Conservation (phyloP, 2,888 invertebrate genomes). For the Aporophyla lueneburgensis region DNA sequence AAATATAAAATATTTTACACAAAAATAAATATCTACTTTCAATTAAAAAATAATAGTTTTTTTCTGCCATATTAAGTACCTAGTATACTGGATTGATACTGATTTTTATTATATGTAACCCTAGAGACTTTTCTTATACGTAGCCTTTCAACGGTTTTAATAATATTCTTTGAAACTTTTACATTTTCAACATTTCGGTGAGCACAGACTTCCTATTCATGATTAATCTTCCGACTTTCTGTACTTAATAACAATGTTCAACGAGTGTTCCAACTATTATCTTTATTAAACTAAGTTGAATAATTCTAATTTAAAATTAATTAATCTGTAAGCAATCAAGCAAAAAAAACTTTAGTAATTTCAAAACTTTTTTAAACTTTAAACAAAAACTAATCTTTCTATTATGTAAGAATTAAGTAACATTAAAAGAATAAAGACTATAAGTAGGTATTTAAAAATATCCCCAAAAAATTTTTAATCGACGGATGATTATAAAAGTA, state of each 20-base stretch:
- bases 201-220: slow-evolving; percentile 7
- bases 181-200: background rate
- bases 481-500: slow-evolving; percentile 1
- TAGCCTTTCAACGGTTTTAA: background rate
- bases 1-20: slow-evolving; percentile 2
- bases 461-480: background rate
- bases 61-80: background rate
- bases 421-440: slow-evolving; percentile 13
- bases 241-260: background rate
- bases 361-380: background rate
- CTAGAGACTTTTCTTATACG: background rate
- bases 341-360: background rate
- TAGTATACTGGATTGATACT: too few species aligned
- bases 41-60: background rate
- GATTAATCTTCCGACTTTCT: background rate
- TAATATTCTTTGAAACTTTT: slow-evolving; percentile 25
- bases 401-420: slow-evolving; percentile 13
- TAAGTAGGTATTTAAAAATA: slow-evolving; percentile 2
- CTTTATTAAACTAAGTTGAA: background rate
- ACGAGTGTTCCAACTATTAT: background rate
- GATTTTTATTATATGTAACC: background rate
- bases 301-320: background rate
- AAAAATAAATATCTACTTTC: background rate
- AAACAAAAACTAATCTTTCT: background rate
- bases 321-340: background rate